A percentile compares a stretch with the other conserved stretches of the same genome.
Conservation (phyloP, 2,888 invertebrate genomes). For the Caenorhabditis imperialis region DNA sequence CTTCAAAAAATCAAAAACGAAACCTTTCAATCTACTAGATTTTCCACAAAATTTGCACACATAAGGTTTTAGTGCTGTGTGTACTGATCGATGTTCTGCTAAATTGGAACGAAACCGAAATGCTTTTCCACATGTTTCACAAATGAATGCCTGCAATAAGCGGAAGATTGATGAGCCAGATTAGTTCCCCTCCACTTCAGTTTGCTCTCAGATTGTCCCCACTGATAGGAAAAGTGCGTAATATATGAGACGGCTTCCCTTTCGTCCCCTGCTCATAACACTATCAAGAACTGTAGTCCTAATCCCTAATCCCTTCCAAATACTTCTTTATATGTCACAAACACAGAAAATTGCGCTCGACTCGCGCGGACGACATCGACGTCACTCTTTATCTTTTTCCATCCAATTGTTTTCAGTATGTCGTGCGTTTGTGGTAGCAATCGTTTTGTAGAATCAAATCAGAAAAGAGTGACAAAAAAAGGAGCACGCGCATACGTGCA, state of each 20-base stretch:
- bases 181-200: slow-evolving; percentile 9
- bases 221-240: background rate
- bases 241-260: background rate
- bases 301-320: slow-evolving; percentile 41
- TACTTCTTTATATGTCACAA: slow-evolving; percentile 29
- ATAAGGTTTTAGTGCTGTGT: slow-evolving; percentile 78
- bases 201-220: slow-evolving; percentile 17
- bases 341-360: slow-evolving; percentile 1
- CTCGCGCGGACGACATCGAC: background rate
- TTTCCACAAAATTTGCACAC: slow-evolving; percentile 78
- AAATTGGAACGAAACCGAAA: slow-evolving; percentile 78
- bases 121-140: slow-evolving; percentile 78
- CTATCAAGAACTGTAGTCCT: slow-evolving; percentile 40
- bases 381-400: slow-evolving; percentile 14
- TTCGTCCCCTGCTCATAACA: background rate
- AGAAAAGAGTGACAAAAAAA: slow-evolving; percentile 3
- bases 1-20: background rate
- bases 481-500: slow-evolving; percentile 2
- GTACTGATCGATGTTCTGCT: slow-evolving; percentile 78
- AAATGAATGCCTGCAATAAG: slow-evolving; percentile 74
- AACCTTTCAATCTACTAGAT: slow-evolving; percentile 77
- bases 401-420: slow-evolving; percentile 8
- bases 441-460: slow-evolving; percentile 16
- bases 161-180: slow-evolving; percentile 3
- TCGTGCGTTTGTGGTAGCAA: background rate